A percentile compares a stretch with the other conserved stretches of the same genome.
Conservation (phyloP, 2,113 vertebrate genomes). For the Strix aluco region DNA sequence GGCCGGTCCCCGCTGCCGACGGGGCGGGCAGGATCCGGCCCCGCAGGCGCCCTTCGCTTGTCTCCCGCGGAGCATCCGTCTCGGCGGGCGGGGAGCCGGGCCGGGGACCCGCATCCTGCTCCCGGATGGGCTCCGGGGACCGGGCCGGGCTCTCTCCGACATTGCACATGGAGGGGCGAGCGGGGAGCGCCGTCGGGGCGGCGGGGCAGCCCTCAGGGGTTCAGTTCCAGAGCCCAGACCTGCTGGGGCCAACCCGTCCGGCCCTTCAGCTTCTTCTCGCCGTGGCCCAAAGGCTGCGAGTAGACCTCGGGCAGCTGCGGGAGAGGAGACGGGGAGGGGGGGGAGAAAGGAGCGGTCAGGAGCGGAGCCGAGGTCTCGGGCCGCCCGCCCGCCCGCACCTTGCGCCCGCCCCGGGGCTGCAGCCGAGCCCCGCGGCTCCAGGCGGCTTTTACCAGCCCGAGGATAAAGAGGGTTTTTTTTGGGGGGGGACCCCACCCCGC, state of each 20-base stretch:
- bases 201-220: constrained; percentile 79
- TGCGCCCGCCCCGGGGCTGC: neutral
- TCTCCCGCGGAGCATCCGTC: neutral
- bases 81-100: neutral
- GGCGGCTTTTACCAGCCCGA: neutral
- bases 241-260: constrained; percentile 98
- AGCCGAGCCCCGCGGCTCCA: neutral
- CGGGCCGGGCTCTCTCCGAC: neutral
- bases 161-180: constrained; percentile 50
- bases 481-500: neutral
- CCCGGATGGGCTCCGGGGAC: neutral
- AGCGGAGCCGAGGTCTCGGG: neutral
- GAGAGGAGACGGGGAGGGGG: neutral
- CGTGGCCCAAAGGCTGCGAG: constrained; percentile 77
- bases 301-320: constrained; percentile 79
- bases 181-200: neutral
- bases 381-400: neutral
- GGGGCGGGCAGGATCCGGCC: neutral
- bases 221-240: constrained; percentile 96
- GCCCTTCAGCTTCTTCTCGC: constrained; percentile 91
- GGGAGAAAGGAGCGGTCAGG: constrained; percentile 5
- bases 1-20: neutral
- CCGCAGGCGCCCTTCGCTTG: neutral
- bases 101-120: neutral
- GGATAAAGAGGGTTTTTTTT: neutral